Conservation (phyloP, 2,888 invertebrate genomes). For the Zeuzera pyrina region DNA sequence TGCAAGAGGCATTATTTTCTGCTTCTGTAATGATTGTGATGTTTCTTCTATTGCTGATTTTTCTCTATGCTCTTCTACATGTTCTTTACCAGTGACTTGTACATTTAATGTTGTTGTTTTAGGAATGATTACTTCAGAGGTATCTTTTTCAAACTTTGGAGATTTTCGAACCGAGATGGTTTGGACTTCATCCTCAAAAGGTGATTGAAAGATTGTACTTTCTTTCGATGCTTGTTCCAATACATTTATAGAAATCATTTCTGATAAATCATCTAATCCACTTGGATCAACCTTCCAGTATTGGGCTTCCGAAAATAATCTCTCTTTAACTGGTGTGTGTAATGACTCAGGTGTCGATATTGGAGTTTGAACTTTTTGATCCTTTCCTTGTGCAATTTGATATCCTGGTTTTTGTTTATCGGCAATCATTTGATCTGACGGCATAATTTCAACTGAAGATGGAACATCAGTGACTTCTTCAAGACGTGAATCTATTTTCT, state of each 20-base stretch:
- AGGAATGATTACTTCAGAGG: too few relatives aligned
- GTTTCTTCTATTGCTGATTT: conserved; percentile 2
- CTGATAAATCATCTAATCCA: conserved; percentile 30
- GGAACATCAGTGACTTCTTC: conserved; percentile 20
- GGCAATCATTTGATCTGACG: conserved; percentile 23
- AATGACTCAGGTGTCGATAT: conserved; percentile 51
- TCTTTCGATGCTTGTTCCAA: too few relatives aligned
- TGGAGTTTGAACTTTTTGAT: conserved; percentile 21
- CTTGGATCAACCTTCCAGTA: conserved; percentile 56
- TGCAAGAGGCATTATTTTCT: too few relatives aligned
- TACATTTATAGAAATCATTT: conserved; percentile 38
- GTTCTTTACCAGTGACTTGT: conserved; percentile 4
- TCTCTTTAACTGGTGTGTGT: conserved; percentile 58
- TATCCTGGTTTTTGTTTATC: background rate
- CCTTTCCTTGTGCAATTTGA: conserved; percentile 3
- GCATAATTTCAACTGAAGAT: conserved; percentile 22
- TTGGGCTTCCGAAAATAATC: conserved; percentile 56
- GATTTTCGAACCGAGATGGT: too few relatives aligned
- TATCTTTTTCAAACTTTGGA: too few relatives aligned
- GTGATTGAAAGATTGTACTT: too few relatives aligned
- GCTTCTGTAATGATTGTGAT: too few relatives aligned
- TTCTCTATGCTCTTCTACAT: conserved; percentile 12
- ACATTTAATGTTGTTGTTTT: background rate
- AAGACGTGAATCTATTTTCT: conserved; percentile 20
- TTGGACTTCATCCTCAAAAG: too few relatives aligned